Percentiles rank a stretch among this genome's conserved stretches.
phyloP scores from a whole-genome alignment of 1,140 invertebrate species.

The Heliconius eleuchia region DNA sequence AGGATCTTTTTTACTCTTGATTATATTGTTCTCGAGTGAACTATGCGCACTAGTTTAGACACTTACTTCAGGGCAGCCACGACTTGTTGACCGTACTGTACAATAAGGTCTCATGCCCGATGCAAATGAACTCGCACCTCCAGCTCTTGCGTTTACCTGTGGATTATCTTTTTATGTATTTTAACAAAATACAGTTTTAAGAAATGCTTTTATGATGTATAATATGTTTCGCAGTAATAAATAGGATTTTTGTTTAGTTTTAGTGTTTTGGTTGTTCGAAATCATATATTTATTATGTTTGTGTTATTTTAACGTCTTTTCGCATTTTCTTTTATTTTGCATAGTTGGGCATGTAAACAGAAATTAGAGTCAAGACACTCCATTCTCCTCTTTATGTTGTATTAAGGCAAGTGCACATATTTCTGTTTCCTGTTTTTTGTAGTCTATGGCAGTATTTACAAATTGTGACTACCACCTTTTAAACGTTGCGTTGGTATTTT shows the following conservation, averaged over 20 bases:
- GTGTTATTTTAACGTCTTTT: too few relatives aligned
- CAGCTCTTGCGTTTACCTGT: slow-evolving; percentile 2
- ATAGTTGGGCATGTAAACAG: too few relatives aligned
- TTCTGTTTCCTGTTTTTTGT: too few relatives aligned
- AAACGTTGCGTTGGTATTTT: neutral
- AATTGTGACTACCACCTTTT: neutral
- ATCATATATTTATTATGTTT: neutral
- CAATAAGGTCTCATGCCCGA: slow-evolving; percentile 15
- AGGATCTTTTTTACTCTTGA: too few relatives aligned
- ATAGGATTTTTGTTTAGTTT: neutral
- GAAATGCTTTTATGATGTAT: neutral
- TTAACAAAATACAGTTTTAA: neutral
- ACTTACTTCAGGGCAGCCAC: too few relatives aligned
- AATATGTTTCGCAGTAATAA: neutral
- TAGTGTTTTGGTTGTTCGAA: neutral
- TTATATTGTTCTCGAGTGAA: too few relatives aligned
- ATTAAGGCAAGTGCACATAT: too few relatives aligned
- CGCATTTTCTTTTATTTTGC: too few relatives aligned
- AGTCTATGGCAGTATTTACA: neutral
- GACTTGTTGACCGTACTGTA: too few relatives aligned
- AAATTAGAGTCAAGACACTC: too few relatives aligned
- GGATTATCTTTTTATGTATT: slow-evolving; percentile 7
- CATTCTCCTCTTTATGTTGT: too few relatives aligned
- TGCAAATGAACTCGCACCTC: slow-evolving; percentile 29
- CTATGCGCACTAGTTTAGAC: too few relatives aligned